Base-by-base conservation (phyloP, 2,797 vertebrate species). In the Tenualosa thibaudeaui region DNA sequence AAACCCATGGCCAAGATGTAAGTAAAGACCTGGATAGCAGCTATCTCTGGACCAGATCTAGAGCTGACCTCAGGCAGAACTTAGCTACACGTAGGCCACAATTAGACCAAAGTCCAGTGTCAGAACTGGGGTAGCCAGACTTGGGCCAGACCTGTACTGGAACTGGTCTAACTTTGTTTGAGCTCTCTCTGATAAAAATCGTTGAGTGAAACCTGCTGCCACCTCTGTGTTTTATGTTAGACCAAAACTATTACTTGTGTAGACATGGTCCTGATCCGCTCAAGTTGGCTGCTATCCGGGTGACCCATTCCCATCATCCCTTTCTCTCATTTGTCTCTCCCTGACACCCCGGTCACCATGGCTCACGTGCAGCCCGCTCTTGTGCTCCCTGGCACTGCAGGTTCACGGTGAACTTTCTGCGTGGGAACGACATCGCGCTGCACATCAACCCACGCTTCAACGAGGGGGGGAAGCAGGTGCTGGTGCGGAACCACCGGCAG, bases 381-480 rank as follows among this genome's bases (percentile, higher is more conserved):
- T 75, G 68, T 75, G 68, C 37, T 75, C 68, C 15, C 68, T 75
- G 68, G 68, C 37, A 5, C 37, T 75, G 60, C 86, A 96, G 95
- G 94, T 95, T 96, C 90, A 96, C 95, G 0, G 89, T 96, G 60
- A 95, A 96, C 90, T 96, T 96, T 62, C 92, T 95, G 84, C 93
- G 92, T 86, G 95, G 95, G 60, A 95, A 94, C 15, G 95, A 96
- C 90, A 96, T 96, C 8, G 94, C 94, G 54, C 92, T 96, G 65
- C 95, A 96, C 88, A 93, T 96, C 88, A 96, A 96, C 92, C 93
- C 95, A 1, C 95, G 95, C 81, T 96, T 96, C 91, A 92, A 10
- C 0, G 95, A 96, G 22, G 91, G 87, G 0, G 94, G 93, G 2
- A 96, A 94, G 75, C 94, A 93, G 86, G 92, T 91, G 81, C 3